These are phyloP conservation scores for Polypedilum vanderplanki DNA, from an alignment of 1,140 invertebrate genomes.

Conservation along the genomic window DNA sequence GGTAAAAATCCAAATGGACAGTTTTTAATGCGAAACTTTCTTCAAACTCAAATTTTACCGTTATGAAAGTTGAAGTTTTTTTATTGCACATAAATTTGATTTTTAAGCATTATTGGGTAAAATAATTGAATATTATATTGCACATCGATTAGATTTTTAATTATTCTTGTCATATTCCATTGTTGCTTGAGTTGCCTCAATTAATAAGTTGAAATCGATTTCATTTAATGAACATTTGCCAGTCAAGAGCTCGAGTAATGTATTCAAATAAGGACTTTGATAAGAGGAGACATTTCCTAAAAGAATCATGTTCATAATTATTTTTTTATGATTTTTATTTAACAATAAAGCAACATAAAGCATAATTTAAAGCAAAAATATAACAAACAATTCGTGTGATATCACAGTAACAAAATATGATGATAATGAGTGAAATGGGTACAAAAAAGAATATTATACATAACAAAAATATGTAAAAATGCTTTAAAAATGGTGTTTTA, in stretches of 20 bases:
- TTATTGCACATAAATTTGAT: neutral
- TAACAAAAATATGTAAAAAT: no score
- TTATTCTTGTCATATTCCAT: slow-evolving; percentile 34
- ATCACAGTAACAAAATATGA: no score
- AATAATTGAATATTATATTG: neutral
- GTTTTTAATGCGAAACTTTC: neutral
- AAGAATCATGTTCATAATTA: slow-evolving; percentile 37
- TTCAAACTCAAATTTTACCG: neutral
- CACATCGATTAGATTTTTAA: neutral
- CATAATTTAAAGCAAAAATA: neutral
- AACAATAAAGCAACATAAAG: neutral
- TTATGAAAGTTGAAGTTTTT: neutral
- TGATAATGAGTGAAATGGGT: no score
- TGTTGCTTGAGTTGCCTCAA: slow-evolving; percentile 62
- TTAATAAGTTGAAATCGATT: slow-evolving; percentile 70
- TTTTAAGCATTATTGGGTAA: neutral
- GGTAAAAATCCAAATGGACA: neutral
- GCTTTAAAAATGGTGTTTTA: no score
- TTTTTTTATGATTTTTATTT: slow-evolving; percentile 45
- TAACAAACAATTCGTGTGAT: neutral
- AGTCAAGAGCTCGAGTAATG: slow-evolving; percentile 74
- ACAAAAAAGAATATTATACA: no score
- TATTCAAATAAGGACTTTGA: slow-evolving; percentile 68
- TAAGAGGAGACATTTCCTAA: slow-evolving; percentile 64
- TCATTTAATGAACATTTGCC: slow-evolving; percentile 77